Evolutionary conservation across 2,797 vertebrate genomes (phyloP), one percentile per base, ranked within the genome.

Genomic region (Petrocephalus sullivani): DNA sequence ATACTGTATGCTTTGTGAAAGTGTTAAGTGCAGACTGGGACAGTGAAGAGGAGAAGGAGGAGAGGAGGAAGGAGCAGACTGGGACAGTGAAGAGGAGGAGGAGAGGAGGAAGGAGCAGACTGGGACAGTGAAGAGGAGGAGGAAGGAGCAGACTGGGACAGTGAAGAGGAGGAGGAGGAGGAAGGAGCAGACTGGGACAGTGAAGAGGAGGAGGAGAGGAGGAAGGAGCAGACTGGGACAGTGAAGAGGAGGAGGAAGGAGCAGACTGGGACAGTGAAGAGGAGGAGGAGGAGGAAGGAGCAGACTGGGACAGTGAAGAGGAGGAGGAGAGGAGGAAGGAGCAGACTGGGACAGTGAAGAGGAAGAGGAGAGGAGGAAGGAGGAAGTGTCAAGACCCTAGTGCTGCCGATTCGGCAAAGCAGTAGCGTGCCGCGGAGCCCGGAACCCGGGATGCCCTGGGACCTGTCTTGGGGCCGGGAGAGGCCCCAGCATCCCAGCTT

Each of bases 401-500:
- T 12, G 56, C 56, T n/a, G 71, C n/a, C 0, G 16, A 78, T n/a
- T 46, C 6, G 37, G 37, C 2, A 6, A 41, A 3, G 71, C 37
- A 8, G 71, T 4, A 78, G 89, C 91, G 54, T 87, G 54, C 41
- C 33, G 46, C 67, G 90, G 88, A 92, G 93, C 91, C 91, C 90
- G 83, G 86, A 92, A 93, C 94, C 93, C 89, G 91, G 89, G 92
- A 93, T 92, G 93, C 94, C 89, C 91, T 90, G 93, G 93, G 94
- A 93, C 91, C 93, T 94, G 94, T 95, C 89, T 95, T 95, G 94
- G 95, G 93, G 94, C 94, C 94, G 93, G 94, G 93, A 93, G 95
- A 94, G 95, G 94, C 95, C 95, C 93, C 92, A 95, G 94, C 95
- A 96, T 95, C 95, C 95, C 93, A 91, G 94, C 94, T 95, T 96